Percentiles rank a stretch among this genome's conserved stretches.
These are phyloP conservation scores for Stylophora pistillata DNA, from an alignment of 64 coral and sea anemone species.

Conservation along the genomic window DNA sequence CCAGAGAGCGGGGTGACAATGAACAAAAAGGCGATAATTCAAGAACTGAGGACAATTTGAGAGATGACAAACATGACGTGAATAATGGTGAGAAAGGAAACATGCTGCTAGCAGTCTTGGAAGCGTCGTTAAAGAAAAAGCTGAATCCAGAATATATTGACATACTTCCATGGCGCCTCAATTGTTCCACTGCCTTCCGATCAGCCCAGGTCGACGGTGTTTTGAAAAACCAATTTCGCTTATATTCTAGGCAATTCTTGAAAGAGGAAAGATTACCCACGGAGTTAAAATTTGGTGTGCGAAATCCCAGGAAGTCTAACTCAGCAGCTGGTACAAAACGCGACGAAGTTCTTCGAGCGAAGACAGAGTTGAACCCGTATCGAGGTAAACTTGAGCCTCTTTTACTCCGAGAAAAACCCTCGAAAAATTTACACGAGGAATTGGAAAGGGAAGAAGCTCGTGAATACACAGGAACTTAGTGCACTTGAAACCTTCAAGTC, in stretches of 20 bases:
- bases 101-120: not conserved
- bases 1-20: not conserved
- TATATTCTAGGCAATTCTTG: not conserved
- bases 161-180: conserved; percentile 1
- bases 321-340: not conserved
- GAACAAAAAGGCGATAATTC: not conserved
- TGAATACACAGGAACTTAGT: not conserved
- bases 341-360: not conserved
- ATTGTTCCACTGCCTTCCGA: not conserved
- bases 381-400: conserved; percentile 16
- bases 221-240: not conserved
- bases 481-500: not conserved
- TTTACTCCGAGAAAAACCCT: conserved; percentile 1
- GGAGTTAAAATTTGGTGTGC: conserved; percentile 32
- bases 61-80: not conserved
- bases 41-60: not conserved
- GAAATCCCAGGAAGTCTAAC: not conserved
- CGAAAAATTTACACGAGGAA: conserved; percentile 41
- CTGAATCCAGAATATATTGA: conserved; percentile 6
- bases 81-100: not conserved
- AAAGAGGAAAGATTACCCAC: not conserved
- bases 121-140: conserved; percentile 18
- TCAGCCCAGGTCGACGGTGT: not conserved
- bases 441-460: not conserved
- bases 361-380: not conserved